Evolutionary conservation across 1,140 invertebrate species (phyloP).

Genomic region (Drosophila ercepeae): DNA sequence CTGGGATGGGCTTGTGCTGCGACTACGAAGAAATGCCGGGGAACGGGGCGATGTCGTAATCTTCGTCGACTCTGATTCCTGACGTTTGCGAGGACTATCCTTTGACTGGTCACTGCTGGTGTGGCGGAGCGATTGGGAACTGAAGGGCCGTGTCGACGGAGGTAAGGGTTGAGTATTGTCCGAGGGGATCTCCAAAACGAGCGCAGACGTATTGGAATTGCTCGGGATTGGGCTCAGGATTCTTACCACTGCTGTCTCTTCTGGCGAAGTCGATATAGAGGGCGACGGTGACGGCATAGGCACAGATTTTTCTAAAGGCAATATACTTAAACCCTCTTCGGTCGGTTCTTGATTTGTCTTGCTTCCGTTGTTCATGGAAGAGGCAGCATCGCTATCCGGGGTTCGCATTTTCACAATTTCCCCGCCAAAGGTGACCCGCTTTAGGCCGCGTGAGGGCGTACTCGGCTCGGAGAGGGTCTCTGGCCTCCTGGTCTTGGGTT

Average conservation of each 20-base stretch:
- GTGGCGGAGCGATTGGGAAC: constrained; percentile 21
- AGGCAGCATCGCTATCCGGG: constrained; percentile 89
- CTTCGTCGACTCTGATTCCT: not conserved
- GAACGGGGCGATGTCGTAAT: constrained; percentile 52
- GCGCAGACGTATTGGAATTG: constrained; percentile 35
- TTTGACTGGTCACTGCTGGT: not conserved
- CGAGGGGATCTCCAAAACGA: constrained; percentile 71
- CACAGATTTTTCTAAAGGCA: not conserved
- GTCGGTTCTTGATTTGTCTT: constrained; percentile 37
- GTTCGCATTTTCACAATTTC: constrained; percentile 92
- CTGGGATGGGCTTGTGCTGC: constrained; percentile 76
- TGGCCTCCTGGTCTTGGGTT: constrained; percentile 60
- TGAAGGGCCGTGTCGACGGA: not conserved
- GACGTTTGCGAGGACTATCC: constrained; percentile 8
- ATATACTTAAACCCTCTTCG: not conserved
- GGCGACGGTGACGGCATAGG: too few relatives aligned
- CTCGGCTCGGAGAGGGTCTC: constrained; percentile 11
- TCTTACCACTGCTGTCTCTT: not conserved
- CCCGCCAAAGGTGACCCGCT: constrained; percentile 91
- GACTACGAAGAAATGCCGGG: constrained; percentile 67
- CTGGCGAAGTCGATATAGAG: not conserved
- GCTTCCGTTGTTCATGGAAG: constrained; percentile 43
- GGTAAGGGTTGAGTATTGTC: constrained; percentile 77
- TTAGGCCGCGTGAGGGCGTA: constrained; percentile 84
- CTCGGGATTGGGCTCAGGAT: not conserved